Conservation (phyloP, 2,797 vertebrate genomes). For the Anguilla marmorata region DNA sequence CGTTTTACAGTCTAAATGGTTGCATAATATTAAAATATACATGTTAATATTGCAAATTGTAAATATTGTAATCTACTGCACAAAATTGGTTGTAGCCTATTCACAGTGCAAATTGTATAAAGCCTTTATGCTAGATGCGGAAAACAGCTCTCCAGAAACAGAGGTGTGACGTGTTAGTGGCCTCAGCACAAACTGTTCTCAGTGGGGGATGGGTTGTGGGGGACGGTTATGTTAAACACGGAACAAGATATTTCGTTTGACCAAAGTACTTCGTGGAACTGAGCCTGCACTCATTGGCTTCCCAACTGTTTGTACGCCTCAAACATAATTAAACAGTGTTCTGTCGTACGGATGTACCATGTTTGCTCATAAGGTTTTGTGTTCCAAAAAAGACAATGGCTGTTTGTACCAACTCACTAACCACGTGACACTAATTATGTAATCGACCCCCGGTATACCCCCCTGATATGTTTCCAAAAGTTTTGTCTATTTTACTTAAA, state of each 20-base stretch:
- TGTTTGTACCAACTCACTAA: neutral
- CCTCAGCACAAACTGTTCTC: neutral
- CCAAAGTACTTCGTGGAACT: neutral
- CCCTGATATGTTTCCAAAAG: neutral
- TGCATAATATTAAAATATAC: neutral
- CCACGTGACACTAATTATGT: neutral
- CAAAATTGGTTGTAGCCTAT: neutral
- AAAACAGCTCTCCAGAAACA: neutral
- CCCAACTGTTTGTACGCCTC: neutral
- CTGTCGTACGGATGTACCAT: neutral
- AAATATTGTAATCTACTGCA: neutral
- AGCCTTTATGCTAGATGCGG: neutral
- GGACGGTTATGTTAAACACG: neutral
- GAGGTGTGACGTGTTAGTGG: neutral
- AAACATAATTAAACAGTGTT: neutral
- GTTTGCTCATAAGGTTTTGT: neutral
- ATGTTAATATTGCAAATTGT: neutral
- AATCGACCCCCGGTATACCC: neutral
- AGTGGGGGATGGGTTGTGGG: neutral
- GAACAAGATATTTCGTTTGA: neutral
- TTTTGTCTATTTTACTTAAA: neutral
- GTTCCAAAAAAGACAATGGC: neutral
- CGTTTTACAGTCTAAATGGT: neutral
- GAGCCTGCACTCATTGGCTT: neutral
- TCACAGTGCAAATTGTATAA: neutral